Conservation (phyloP, 2,888 invertebrate species). For the Epistrophe grossulariae region DNA sequence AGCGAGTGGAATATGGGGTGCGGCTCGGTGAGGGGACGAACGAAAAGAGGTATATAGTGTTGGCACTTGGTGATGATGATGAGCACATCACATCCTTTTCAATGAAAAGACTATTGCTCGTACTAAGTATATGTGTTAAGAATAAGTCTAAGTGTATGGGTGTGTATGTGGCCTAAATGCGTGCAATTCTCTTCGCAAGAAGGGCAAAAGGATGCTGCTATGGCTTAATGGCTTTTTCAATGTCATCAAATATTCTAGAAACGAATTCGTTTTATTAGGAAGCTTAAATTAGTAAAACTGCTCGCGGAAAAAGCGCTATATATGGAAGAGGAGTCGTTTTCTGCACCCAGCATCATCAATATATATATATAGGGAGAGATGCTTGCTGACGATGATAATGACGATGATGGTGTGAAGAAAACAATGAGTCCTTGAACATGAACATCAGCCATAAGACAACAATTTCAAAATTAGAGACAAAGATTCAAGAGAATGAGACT, state of each 20-base stretch:
- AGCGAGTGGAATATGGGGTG: background rate
- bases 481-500: constrained; percentile 10
- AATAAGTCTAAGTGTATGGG: constrained; percentile 1
- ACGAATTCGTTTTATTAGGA: constrained; percentile 73
- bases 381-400: background rate
- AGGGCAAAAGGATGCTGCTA: constrained; percentile 51
- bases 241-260: constrained; percentile 74
- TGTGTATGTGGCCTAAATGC: constrained; percentile 32
- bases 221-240: constrained; percentile 71
- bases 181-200: constrained; percentile 26
- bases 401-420: constrained; percentile 38
- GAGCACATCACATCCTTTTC: constrained; percentile 57
- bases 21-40: background rate
- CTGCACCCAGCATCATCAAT: background rate
- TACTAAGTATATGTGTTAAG: constrained; percentile 37
- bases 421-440: constrained; percentile 61
- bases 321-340: background rate
- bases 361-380: background rate
- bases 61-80: constrained; percentile 20
- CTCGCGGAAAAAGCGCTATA: background rate
- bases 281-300: constrained; percentile 64
- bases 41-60: constrained; percentile 1
- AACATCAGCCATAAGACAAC: constrained; percentile 48
- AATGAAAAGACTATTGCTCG: constrained; percentile 50
- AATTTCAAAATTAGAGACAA: constrained; percentile 41